A percentile compares a stretch with the other conserved stretches of the same genome.
phyloP scores from a whole-genome alignment of 1,140 invertebrate genomes.

The Antheraea pernyi region DNA sequence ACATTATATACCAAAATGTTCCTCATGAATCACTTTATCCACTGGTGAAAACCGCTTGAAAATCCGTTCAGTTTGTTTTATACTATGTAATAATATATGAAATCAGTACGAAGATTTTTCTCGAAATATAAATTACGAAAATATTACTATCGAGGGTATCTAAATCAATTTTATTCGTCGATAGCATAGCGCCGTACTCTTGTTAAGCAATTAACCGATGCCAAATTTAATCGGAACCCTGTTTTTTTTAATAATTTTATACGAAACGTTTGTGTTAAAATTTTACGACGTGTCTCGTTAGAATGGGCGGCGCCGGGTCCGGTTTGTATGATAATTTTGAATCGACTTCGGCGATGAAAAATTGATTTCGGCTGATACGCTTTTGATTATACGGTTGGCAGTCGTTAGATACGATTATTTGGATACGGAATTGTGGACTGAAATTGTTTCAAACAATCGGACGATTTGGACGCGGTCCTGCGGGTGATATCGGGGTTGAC shows the following conservation, averaged over 20 bases:
- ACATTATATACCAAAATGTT: no score
- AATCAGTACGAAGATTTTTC: neutral
- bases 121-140: conserved; percentile 2
- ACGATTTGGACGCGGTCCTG: conserved; percentile 16
- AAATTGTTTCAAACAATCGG: conserved; percentile 33
- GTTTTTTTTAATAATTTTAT: neutral
- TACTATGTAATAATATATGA: no score
- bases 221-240: conserved; percentile 29
- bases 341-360: conserved; percentile 62
- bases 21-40: no score
- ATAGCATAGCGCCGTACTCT: conserved; percentile 38
- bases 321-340: conserved; percentile 72
- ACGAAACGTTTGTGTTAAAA: neutral
- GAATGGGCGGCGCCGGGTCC: conserved; percentile 28
- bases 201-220: conserved; percentile 52
- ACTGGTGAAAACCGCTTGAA: no score
- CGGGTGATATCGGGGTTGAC: neutral
- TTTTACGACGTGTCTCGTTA: conserved; percentile 24
- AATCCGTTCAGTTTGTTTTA: no score
- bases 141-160: conserved; percentile 41
- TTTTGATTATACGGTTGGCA: conserved; percentile 68
- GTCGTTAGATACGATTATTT: conserved; percentile 70
- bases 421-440: conserved; percentile 26
- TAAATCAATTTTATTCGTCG: conserved; percentile 67
- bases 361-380: conserved; percentile 73